Evolutionary conservation across 2,113 vertebrate species (phyloP).

Genomic region (Isichthys henryi): DNA sequence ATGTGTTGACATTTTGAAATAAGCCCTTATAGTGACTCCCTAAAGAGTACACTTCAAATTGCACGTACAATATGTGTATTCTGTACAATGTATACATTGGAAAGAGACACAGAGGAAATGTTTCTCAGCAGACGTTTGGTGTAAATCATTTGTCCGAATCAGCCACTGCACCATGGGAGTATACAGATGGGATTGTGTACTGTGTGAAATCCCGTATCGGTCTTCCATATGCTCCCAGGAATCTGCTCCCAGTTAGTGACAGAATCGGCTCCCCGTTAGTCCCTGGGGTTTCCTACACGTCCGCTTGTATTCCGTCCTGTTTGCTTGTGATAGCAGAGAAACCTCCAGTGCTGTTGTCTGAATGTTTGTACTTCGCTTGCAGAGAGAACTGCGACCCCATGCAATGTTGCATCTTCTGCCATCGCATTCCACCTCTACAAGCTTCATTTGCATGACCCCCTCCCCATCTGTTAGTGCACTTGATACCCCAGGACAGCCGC

Average conservation of each 20-base stretch:
- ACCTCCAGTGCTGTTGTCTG: neutral
- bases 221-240: conserved; percentile 50
- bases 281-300: neutral
- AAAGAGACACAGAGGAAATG: conserved; percentile 38
- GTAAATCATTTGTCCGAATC: conserved; percentile 53
- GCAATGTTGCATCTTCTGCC: neutral
- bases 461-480: neutral
- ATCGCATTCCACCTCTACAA: neutral
- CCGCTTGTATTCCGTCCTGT: neutral
- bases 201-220: conserved; percentile 42
- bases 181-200: conserved; percentile 50
- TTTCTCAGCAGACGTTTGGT: conserved; percentile 38
- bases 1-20: conserved; percentile 26
- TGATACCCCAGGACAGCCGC: neutral
- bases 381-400: neutral
- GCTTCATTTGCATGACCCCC: neutral
- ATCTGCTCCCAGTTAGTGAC: conserved; percentile 19
- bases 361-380: neutral
- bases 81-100: conserved; percentile 43
- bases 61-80: conserved; percentile 35
- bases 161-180: conserved; percentile 37
- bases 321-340: neutral
- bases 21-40: conserved; percentile 22
- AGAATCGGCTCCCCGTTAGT: neutral
- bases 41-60: conserved; percentile 36